phyloP scores from a whole-genome alignment of 2,113 vertebrate genomes.

The Notarius lentiginosus region DNA sequence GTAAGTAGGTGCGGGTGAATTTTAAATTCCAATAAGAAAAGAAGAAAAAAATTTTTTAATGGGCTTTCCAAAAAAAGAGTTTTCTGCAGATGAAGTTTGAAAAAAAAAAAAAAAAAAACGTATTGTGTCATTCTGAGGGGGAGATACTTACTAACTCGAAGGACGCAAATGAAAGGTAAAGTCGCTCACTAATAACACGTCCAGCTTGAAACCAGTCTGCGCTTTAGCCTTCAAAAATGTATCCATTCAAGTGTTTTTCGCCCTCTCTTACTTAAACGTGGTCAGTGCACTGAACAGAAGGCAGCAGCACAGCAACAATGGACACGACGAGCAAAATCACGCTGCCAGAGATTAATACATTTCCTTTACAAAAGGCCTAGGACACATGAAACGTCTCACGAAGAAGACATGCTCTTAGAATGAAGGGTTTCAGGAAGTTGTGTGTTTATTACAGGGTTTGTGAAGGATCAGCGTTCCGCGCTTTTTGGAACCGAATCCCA shows the following conservation, averaged over 20 bases:
- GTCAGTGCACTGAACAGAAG: constrained; percentile 33
- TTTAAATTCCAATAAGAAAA: constrained; percentile 28
- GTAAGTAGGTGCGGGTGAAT: constrained; percentile 56
- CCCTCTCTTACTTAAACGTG: constrained; percentile 25
- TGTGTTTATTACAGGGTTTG: constrained; percentile 34
- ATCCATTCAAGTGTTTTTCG: constrained; percentile 29
- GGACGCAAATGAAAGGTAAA: constrained; percentile 14
- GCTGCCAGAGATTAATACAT: constrained; percentile 24
- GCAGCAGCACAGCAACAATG: constrained; percentile 20
- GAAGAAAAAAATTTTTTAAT: background rate
- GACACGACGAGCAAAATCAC: background rate
- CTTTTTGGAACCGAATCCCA: background rate
- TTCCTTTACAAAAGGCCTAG: background rate
- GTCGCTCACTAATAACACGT: constrained; percentile 26
- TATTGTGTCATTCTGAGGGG: background rate
- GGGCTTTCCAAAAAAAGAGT: constrained; percentile 13
- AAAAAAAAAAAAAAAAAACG: background rate
- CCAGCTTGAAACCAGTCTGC: constrained; percentile 7
- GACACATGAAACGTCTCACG: background rate
- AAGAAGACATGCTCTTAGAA: background rate
- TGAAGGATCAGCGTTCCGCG: background rate
- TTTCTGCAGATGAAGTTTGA: constrained; percentile 14
- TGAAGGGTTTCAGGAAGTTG: background rate
- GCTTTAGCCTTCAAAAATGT: constrained; percentile 51
- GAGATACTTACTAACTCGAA: constrained; percentile 13